Conservation (phyloP, 1,140 invertebrate genomes). For the Diachasma alloeum region DNA sequence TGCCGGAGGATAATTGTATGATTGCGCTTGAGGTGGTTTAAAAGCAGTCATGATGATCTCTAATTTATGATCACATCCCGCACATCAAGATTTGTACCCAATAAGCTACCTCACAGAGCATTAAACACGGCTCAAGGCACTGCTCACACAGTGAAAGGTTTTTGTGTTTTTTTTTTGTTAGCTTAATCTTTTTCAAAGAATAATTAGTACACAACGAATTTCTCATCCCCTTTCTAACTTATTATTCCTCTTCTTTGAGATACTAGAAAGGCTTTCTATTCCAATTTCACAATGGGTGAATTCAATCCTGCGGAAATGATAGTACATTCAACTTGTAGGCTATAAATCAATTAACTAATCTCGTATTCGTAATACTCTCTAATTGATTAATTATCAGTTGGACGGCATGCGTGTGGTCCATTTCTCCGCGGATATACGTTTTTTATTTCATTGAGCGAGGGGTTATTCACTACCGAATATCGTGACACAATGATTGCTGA, state of each 20-base stretch:
- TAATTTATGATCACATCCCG: background rate
- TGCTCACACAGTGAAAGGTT: background rate
- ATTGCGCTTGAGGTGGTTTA: background rate
- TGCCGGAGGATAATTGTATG: background rate
- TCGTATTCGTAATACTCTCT: background rate
- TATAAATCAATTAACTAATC: conserved; percentile 2
- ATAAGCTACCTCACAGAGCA: background rate
- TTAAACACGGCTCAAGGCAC: background rate
- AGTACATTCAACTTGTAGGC: background rate
- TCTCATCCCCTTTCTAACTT: too few species aligned
- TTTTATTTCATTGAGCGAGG: too few species aligned
- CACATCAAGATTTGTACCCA: background rate
- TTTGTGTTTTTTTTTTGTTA: too few species aligned
- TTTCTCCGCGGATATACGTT: background rate
- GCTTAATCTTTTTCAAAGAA: too few species aligned
- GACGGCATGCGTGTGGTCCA: background rate
- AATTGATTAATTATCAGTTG: background rate
- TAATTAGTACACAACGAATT: too few species aligned
- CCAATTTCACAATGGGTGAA: background rate
- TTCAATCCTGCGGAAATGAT: background rate
- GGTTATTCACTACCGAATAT: too few species aligned
- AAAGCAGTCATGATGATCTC: background rate
- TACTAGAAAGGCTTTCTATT: too few species aligned
- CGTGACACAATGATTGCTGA: too few species aligned
- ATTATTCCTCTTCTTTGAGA: too few species aligned